A percentile compares a stretch with the other conserved stretches of the same genome.
These are phyloP conservation scores for Hucho hucho DNA, from an alignment of 2,113 vertebrate genomes.

Conservation along the genomic window DNA sequence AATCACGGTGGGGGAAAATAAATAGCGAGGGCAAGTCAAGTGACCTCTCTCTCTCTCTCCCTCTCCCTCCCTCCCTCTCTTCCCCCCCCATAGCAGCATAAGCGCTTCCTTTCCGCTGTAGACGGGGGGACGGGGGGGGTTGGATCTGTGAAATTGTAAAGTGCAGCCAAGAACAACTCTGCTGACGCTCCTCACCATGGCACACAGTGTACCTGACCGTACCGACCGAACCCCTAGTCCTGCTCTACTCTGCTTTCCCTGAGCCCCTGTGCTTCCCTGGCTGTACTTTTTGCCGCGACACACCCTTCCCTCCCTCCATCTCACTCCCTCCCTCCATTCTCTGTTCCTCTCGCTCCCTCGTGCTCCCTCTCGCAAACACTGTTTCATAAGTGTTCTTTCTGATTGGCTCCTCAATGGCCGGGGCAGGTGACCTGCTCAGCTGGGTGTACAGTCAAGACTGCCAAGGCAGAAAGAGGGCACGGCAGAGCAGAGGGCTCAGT, in stretches of 20 bases:
- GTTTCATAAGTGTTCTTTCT: too few species aligned
- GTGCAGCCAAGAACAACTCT: slow-evolving; percentile 46
- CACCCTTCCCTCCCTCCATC: background rate
- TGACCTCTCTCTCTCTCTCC: background rate
- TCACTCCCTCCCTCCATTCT: too few species aligned
- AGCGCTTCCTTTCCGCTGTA: background rate
- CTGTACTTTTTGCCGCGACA: background rate
- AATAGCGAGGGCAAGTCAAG: slow-evolving; percentile 15
- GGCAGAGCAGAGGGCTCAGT: too few species aligned
- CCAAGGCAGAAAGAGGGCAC: too few species aligned
- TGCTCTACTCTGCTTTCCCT: background rate
- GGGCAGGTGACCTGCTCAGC: background rate
- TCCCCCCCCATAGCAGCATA: background rate
- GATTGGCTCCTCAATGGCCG: too few species aligned
- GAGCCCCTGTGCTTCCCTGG: background rate
- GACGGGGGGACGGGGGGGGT: background rate
- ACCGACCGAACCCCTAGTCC: slow-evolving; percentile 19
- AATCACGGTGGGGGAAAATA: slow-evolving; percentile 4
- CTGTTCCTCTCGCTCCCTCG: background rate
- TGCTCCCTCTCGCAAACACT: background rate
- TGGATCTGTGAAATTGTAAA: slow-evolving; percentile 32
- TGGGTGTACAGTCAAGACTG: background rate
- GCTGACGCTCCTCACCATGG: slow-evolving; percentile 19
- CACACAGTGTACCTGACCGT: slow-evolving; percentile 24
- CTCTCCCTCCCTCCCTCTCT: slow-evolving; percentile 3